A percentile compares a stretch with the other conserved stretches of the same genome.
These are phyloP conservation scores for Microcebus tavaratra DNA, from an alignment of 2,113 vertebrate species.

Conservation along the genomic window DNA sequence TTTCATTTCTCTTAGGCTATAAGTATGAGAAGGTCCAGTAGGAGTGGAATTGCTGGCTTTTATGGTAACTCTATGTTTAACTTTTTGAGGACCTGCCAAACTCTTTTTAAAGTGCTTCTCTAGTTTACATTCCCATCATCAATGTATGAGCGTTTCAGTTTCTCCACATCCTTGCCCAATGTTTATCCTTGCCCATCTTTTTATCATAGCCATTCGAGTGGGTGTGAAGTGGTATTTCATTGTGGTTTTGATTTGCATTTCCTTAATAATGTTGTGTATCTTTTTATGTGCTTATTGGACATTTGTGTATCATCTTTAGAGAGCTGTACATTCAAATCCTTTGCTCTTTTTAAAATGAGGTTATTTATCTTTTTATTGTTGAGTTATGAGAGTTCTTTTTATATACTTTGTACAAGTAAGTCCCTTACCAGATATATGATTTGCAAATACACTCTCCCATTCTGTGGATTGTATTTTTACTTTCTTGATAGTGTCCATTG, in stretches of 20 bases:
- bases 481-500: background rate
- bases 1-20: slow-evolving; percentile 24
- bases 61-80: background rate
- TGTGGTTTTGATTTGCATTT: slow-evolving; percentile 48
- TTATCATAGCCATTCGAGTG: background rate
- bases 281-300: background rate
- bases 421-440: background rate
- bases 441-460: background rate
- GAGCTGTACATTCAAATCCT: background rate
- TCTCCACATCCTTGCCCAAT: background rate
- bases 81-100: background rate
- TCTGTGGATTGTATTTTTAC: background rate
- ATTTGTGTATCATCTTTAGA: background rate
- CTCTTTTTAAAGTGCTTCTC: background rate
- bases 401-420: background rate
- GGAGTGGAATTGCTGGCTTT: background rate
- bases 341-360: background rate
- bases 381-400: background rate
- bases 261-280: background rate
- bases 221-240: background rate
- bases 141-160: background rate
- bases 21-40: background rate
- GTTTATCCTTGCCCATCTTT: background rate
- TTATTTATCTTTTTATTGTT: background rate
- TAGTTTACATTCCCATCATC: background rate